A percentile compares a stretch with the other conserved stretches of the same genome.
These are phyloP conservation scores for Acromyrmex charruanus DNA, from an alignment of 1,140 invertebrate genomes.

Conservation along the genomic window DNA sequence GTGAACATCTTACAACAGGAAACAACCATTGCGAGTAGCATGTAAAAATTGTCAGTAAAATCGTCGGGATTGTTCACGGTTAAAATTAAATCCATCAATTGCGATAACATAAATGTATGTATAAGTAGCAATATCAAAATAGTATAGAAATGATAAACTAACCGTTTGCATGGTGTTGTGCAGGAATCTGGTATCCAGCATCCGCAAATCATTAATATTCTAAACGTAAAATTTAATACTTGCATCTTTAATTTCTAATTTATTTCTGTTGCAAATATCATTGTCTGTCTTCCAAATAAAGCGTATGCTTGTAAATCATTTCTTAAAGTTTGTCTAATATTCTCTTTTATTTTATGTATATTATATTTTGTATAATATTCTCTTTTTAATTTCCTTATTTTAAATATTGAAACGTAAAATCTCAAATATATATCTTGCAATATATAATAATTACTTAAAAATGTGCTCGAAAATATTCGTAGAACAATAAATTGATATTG, in stretches of 20 bases:
- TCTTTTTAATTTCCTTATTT: not conserved
- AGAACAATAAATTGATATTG: not conserved
- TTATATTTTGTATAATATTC: not conserved
- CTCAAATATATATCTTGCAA: not conserved
- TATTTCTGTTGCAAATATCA: not conserved
- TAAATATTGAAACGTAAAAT: not conserved
- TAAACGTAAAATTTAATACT: slow-evolving; percentile 58
- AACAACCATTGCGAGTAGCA: slow-evolving; percentile 61
- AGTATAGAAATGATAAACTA: slow-evolving; percentile 12
- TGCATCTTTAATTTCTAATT: slow-evolving; percentile 1
- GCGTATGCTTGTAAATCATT: not conserved
- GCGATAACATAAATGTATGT: slow-evolving; percentile 24
- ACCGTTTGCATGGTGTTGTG: slow-evolving; percentile 21
- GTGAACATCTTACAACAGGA: slow-evolving; percentile 56
- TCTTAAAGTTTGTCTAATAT: no score
- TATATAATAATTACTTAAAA: slow-evolving; percentile 5
- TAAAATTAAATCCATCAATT: slow-evolving; percentile 42
- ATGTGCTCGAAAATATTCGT: not conserved
- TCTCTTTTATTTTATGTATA: not conserved
- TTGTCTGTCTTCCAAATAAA: not conserved
- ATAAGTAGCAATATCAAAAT: slow-evolving; percentile 3
- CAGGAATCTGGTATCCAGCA: slow-evolving; percentile 41
- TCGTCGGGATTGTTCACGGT: slow-evolving; percentile 54
- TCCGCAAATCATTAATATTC: slow-evolving; percentile 41
- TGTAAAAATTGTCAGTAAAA: slow-evolving; percentile 68